Percentiles rank a stretch among this genome's conserved stretches.
Conservation (phyloP, 2,113 vertebrate species). For the Triplophysa tibetana region DNA sequence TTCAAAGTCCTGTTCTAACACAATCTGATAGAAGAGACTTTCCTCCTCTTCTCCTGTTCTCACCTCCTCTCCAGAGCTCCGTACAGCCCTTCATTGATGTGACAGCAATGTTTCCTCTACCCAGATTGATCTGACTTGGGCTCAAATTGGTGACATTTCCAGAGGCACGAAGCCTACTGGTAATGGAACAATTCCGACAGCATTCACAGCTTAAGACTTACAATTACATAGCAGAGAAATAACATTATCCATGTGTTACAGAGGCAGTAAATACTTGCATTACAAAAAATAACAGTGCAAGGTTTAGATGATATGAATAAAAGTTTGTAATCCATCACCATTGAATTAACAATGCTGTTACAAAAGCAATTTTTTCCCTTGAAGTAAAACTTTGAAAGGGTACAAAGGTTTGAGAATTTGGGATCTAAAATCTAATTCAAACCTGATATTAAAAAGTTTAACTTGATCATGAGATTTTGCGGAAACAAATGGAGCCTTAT, state of each 20-base stretch:
- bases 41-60: constrained; percentile 21
- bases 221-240: constrained; percentile 22
- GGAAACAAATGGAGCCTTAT: no score
- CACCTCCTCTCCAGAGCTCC: constrained; percentile 13
- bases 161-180: constrained; percentile 25
- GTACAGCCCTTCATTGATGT: constrained; percentile 34
- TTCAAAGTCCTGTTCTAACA: constrained; percentile 27
- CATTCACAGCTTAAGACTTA: constrained; percentile 23
- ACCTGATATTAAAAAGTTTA: no score
- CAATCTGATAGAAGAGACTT: constrained; percentile 24
- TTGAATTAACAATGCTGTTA: neutral
- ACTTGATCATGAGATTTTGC: no score
- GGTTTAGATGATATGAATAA: neutral
- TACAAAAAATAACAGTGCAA: neutral
- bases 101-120: constrained; percentile 39
- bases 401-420: no score
- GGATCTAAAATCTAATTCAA: no score
- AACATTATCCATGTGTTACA: constrained; percentile 5
- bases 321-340: neutral
- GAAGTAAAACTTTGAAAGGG: no score
- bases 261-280: neutral
- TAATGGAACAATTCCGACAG: constrained; percentile 30
- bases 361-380: no score
- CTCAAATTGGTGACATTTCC: constrained; percentile 30
- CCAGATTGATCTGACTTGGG: constrained; percentile 45